Evolutionary conservation across 2,113 vertebrate species (phyloP).

Genomic region (Corynorhinus townsendii): DNA sequence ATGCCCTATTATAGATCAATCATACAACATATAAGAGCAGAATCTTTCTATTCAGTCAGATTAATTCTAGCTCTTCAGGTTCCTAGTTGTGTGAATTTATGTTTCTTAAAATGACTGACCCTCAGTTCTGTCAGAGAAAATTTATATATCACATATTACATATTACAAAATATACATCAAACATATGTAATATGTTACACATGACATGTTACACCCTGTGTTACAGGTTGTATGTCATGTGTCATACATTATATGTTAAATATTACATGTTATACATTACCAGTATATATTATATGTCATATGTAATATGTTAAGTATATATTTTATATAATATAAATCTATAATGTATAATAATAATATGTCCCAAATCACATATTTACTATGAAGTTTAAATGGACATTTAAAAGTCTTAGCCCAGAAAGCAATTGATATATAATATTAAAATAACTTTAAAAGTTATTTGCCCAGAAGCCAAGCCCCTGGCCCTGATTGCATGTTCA

Average conservation of each 20-base stretch:
- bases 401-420: not conserved
- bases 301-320: no score
- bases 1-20: not conserved
- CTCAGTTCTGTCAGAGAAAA: not conserved
- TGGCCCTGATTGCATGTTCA: not conserved
- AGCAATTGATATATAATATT: not conserved
- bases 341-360: not conserved
- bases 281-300: no score
- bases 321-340: not conserved
- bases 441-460: not conserved
- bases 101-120: not conserved
- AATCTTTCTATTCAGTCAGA: not conserved
- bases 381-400: not conserved
- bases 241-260: no score
- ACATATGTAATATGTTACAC: not conserved
- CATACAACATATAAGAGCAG: not conserved
- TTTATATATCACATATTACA: not conserved
- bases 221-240: no score
- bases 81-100: not conserved
- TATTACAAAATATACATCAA: not conserved
- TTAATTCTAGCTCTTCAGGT: not conserved
- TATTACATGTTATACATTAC: no score
- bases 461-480: not conserved
- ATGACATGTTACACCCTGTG: no score
- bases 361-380: not conserved